Evolutionary conservation across 2,797 vertebrate species (phyloP).

Genomic region (Botia almorhae): DNA sequence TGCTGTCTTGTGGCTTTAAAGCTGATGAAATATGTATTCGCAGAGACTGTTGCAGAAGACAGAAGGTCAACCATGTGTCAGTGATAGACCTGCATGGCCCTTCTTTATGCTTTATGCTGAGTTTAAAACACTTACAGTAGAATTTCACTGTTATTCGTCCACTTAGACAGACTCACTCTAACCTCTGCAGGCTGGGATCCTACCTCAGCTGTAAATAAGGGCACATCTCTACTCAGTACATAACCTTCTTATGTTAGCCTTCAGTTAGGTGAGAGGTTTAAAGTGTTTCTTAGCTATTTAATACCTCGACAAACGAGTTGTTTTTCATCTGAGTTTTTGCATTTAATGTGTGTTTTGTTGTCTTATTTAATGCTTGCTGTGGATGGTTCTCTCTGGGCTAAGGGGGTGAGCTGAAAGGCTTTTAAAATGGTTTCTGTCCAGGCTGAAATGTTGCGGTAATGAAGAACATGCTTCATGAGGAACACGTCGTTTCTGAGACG

Average conservation of each 20-base stretch:
- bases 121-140: not conserved
- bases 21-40: slow-evolving; percentile 72
- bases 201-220: not conserved
- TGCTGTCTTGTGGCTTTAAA: slow-evolving; percentile 74
- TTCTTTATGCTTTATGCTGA: not conserved
- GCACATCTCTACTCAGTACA: not conserved
- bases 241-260: too few species aligned
- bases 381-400: not conserved
- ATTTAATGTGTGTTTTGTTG: not conserved
- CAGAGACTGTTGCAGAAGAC: not conserved
- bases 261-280: not conserved
- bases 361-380: not conserved
- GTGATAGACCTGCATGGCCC: not conserved
- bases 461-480: slow-evolving; percentile 40
- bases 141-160: not conserved
- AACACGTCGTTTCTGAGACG: slow-evolving; percentile 30
- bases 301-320: not conserved
- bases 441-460: slow-evolving; percentile 30
- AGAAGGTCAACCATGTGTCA: slow-evolving; percentile 21
- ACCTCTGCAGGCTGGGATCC: not conserved
- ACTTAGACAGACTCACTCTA: not conserved
- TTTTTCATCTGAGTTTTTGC: not conserved
- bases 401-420: not conserved
- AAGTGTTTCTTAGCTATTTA: not conserved
- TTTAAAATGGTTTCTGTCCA: slow-evolving; percentile 15